Base-by-base conservation (phyloP, 2,113 vertebrate genomes). In the Pongo abelii region DNA sequence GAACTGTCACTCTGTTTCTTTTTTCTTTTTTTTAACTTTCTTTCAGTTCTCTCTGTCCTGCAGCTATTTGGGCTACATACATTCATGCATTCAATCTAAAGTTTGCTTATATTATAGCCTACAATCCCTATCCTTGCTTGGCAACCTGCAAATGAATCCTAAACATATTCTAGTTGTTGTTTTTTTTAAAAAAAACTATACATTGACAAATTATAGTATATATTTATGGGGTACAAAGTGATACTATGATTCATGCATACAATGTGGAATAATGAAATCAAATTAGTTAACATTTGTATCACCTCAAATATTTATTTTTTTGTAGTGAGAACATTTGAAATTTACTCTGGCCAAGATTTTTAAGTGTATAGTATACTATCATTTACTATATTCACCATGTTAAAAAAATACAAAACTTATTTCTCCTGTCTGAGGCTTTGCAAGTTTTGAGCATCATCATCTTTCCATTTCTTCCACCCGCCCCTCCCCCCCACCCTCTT, bases 401-500 rank as follows among this genome's bases (percentile, higher is more conserved):
- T 27, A 35, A n/a, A n/a, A 69, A 61, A 69, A 69, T 32, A 6
- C 61, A n/a, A 69, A 69, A n/a, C 6, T 17, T n/a, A 69, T n/a
- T 69, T 69, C 27, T 13, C 61, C 61, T 64, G 61, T 6, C 61
- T 64, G 12, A 64, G 61, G 27, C 61, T 64, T 64, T 30, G 61
- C 14, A 64, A 11, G 4, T 64, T 75, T 67, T 50, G 78, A 64
- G 35, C 16, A n/a, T n/a, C 50, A 40, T 11, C 1, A 64, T 64
- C 61, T 32, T 18, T 10, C 9, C 18, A 25, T 64, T 18, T 18
- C 67, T n/a, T n/a, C 16, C 32, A 69, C 32, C 8, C 2, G 0
- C 22, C 0, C n/a, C 35, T 12, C 5, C 1, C 17, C 16, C 0
- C 8, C 16, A n/a, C 9, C 35, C 8, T 38, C 43, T 50, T 3